phyloP scores from a whole-genome alignment of 2,797 vertebrate species.

The Mionectes olivaceus region DNA sequence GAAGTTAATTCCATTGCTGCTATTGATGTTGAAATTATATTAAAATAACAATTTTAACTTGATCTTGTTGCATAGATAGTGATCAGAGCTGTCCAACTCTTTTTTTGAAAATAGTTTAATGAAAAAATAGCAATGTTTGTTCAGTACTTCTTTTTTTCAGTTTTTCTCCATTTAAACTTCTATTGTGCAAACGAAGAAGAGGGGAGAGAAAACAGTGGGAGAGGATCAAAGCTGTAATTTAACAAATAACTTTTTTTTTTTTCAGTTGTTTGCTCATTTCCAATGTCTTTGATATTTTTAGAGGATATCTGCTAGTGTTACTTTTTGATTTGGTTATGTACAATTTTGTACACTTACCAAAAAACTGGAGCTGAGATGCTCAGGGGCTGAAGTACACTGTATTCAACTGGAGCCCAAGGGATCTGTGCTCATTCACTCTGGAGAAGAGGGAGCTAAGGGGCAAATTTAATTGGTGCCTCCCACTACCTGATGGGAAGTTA shows the following conservation, averaged over 20 bases:
- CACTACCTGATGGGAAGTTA: background rate
- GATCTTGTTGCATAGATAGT: slow-evolving; percentile 21
- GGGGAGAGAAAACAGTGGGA: background rate
- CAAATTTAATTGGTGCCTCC: background rate
- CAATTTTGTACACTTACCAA: background rate
- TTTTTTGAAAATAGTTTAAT: background rate
- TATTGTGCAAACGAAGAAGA: background rate
- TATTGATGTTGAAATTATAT: slow-evolving; percentile 51
- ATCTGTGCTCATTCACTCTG: background rate
- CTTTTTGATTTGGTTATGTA: background rate
- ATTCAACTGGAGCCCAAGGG: background rate
- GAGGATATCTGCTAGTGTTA: background rate
- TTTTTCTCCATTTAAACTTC: background rate
- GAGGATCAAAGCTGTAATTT: background rate
- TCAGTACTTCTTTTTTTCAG: background rate
- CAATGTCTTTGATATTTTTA: background rate
- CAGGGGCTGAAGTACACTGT: background rate
- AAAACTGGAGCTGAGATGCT: background rate
- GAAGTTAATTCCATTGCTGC: slow-evolving; percentile 20
- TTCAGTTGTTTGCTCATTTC: background rate
- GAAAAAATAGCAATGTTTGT: background rate
- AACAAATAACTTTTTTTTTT: background rate
- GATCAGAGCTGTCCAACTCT: background rate
- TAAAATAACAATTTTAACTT: background rate
- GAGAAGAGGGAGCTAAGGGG: background rate